These are phyloP conservation scores for Stenopsyche tienmushanensis DNA, from an alignment of 1,140 invertebrate species.

Conservation along the genomic window DNA sequence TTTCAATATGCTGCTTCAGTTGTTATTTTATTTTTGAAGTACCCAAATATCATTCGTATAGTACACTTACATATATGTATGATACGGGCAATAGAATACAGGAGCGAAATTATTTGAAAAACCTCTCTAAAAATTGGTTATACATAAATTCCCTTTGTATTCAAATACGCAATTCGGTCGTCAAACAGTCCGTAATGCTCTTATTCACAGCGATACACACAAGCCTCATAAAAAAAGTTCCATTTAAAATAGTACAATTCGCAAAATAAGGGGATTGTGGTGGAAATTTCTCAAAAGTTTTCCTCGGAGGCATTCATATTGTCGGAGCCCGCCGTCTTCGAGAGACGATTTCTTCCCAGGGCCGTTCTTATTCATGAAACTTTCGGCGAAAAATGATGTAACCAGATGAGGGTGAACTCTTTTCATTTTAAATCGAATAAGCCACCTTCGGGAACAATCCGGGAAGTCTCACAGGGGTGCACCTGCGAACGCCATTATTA, in stretches of 20 bases:
- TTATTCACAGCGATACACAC: neutral
- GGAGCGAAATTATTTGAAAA: too few relatives aligned
- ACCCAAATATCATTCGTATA: too few relatives aligned
- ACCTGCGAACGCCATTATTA: slow-evolving; percentile 17
- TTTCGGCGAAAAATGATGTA: slow-evolving; percentile 20
- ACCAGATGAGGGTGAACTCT: slow-evolving; percentile 5
- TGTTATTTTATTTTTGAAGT: too few relatives aligned
- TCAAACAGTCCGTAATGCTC: neutral
- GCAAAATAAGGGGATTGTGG: neutral
- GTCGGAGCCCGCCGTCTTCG: neutral
- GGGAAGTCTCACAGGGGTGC: slow-evolving; percentile 3
- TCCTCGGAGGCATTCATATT: neutral
- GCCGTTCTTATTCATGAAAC: slow-evolving; percentile 6
- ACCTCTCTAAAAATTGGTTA: too few relatives aligned
- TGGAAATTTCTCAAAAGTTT: slow-evolving; percentile 8
- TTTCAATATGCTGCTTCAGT: too few relatives aligned
- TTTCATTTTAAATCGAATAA: slow-evolving; percentile 17
- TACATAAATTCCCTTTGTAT: neutral
- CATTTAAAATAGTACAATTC: neutral
- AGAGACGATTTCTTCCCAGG: neutral
- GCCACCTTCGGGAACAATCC: neutral
- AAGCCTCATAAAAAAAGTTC: neutral
- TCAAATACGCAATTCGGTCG: neutral
- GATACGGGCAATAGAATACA: too few relatives aligned
- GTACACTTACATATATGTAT: too few relatives aligned